Evolutionary conservation across 2,797 vertebrate species (phyloP).

Genomic region (Loriculus beryllinus): DNA sequence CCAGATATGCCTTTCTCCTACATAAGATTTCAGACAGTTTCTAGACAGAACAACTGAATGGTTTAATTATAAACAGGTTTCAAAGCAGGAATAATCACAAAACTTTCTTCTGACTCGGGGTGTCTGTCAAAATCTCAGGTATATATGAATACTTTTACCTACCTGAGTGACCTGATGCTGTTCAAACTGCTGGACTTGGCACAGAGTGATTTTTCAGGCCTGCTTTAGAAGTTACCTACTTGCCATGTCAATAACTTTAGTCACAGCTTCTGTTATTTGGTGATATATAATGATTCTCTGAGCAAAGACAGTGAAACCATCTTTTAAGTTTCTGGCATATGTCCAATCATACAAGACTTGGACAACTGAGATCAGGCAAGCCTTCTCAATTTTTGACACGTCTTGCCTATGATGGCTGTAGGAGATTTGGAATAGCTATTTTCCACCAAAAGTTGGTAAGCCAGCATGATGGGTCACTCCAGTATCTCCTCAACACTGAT

Average conservation of each 20-base stretch:
- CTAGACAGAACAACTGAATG: not conserved
- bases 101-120: not conserved
- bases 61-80: not conserved
- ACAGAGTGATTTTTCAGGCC: not conserved
- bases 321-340: not conserved
- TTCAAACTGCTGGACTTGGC: not conserved
- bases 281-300: not conserved
- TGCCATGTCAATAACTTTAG: not conserved
- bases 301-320: not conserved
- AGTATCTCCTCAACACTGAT: not conserved
- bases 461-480: not conserved
- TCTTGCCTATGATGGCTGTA: not conserved
- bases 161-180: rapidly evolving
- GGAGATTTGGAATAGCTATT: not conserved
- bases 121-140: not conserved
- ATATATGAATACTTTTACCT: not conserved
- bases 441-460: not conserved
- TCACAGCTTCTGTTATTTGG: not conserved
- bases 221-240: not conserved
- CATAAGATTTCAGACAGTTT: not conserved
- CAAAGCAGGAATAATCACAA: not conserved
- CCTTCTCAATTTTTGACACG: not conserved
- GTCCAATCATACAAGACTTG: not conserved
- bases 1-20: not conserved
- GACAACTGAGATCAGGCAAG: not conserved